Conservation (phyloP, 2,797 vertebrate species). For the Cercopithecus diana region DNA sequence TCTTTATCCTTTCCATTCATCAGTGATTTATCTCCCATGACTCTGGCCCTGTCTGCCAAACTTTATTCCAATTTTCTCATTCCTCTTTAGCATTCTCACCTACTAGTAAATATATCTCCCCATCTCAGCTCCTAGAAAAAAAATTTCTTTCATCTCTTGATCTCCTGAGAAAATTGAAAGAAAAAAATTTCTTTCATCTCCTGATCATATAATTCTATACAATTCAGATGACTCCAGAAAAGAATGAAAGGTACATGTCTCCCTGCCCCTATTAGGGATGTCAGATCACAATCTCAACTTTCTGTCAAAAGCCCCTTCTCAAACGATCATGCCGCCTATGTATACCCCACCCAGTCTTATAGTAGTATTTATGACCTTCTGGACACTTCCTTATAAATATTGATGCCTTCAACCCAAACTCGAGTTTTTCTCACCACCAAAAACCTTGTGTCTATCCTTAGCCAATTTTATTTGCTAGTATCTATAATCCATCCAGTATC, state of each 20-base stretch:
- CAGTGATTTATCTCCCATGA: background rate
- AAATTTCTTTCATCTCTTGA: background rate
- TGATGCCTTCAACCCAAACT: background rate
- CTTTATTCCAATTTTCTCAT: background rate
- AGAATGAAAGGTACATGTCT: background rate
- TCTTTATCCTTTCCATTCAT: background rate
- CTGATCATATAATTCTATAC: background rate
- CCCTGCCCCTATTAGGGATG: background rate
- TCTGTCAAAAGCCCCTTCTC: background rate
- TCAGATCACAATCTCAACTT: background rate
- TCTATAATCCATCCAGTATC: background rate
- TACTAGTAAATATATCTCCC: background rate
- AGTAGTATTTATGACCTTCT: background rate
- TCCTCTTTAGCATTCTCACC: background rate
- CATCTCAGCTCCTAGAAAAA: background rate
- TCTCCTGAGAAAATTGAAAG: background rate
- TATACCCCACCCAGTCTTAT: background rate
- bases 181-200: background rate
- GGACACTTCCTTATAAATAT: background rate
- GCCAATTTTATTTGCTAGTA: background rate
- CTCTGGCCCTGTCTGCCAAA: background rate
- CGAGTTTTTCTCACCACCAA: background rate
- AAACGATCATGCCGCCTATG: background rate
- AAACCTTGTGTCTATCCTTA: background rate
- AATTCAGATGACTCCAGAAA: background rate